Percentiles rank a stretch among this genome's conserved stretches.
Conservation (phyloP, 2,113 vertebrate species). For the Cichladusa arquata region DNA sequence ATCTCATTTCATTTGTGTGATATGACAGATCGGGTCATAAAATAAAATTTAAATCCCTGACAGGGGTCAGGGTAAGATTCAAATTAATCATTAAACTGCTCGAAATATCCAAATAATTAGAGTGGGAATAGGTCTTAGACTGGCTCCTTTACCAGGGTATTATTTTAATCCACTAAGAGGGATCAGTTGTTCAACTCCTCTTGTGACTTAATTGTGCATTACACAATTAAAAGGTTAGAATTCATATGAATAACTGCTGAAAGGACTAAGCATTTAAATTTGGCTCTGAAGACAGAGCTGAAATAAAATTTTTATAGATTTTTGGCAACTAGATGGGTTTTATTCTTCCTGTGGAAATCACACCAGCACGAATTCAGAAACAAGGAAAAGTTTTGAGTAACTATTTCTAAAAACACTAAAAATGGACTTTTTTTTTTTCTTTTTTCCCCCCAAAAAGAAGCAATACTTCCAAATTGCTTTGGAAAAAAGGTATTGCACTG, state of each 20-base stretch:
- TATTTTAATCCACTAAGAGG: not conserved
- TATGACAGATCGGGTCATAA: not conserved
- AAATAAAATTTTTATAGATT: not conserved
- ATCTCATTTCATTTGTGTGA: not conserved
- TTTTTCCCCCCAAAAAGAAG: not conserved
- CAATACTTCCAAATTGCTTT: conserved; percentile 2
- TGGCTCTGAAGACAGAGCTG: not conserved
- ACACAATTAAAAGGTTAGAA: not conserved
- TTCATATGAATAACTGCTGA: not conserved
- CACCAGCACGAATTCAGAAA: not conserved
- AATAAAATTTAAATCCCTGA: not conserved
- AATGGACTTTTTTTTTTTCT: accelerated
- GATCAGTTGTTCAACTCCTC: not conserved
- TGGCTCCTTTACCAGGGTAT: not conserved
- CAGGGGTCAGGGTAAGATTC: not conserved
- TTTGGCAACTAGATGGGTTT: not conserved
- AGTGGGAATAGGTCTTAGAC: not conserved
- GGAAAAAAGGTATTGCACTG: conserved; percentile 2
- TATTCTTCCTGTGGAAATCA: not conserved
- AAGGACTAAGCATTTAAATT: not conserved
- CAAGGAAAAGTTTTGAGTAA: not conserved
- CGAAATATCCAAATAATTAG: not conserved
- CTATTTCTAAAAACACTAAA: not conserved
- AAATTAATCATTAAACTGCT: not conserved
- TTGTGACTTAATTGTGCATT: not conserved